Base-by-base conservation (phyloP, 2,113 vertebrate genomes). In the Apeltes quadracus region DNA sequence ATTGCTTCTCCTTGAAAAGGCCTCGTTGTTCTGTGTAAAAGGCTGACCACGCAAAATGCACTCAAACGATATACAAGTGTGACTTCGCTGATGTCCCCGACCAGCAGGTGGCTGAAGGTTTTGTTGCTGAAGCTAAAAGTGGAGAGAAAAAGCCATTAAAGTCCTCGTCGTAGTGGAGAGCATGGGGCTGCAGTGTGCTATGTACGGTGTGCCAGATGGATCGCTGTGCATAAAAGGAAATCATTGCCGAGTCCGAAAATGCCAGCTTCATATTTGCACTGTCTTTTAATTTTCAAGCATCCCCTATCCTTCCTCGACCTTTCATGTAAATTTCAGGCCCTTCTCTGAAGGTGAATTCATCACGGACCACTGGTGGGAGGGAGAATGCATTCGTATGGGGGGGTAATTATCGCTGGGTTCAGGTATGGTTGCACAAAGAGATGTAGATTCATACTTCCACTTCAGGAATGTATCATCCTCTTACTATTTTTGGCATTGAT, bases 131-230 rank as follows among this genome's bases (percentile, higher is more conserved):
- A 84, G 50, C 76, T 72, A 43, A 84, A n/a, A 82, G 78, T 68
- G 61, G 71, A 72, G 65, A 79, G 62, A 78, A 86, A 86, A 87
- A 63, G 16, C 77, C 77, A 87, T 84, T 87, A 83, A 72, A 76
- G 81, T 67, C 76, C 58, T 76, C 57, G 81, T 75, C 63, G 79
- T 54, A 2, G 55, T 67, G 61, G 76, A 67, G 75, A 71, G 69
- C 66, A 25, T 12, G 29, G 63, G 71, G 78, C 83, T 72, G 80
- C 78, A 84, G 85, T 39, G 59, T 50, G 61, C 67, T 58, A 68
- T 82, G 79, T 72, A 74, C 7, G 3, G 74, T 74, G 72, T 83
- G 62, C 69, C 69, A 86, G 84, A 68, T 75, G 72, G 5, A 61
- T 71, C 36, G 71, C 67, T 76, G 65, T 75, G 72, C 81, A 81